A percentile compares a stretch with the other conserved stretches of the same genome.
phyloP scores from a whole-genome alignment of 2,888 invertebrate species.

The Thalpophila matura region DNA sequence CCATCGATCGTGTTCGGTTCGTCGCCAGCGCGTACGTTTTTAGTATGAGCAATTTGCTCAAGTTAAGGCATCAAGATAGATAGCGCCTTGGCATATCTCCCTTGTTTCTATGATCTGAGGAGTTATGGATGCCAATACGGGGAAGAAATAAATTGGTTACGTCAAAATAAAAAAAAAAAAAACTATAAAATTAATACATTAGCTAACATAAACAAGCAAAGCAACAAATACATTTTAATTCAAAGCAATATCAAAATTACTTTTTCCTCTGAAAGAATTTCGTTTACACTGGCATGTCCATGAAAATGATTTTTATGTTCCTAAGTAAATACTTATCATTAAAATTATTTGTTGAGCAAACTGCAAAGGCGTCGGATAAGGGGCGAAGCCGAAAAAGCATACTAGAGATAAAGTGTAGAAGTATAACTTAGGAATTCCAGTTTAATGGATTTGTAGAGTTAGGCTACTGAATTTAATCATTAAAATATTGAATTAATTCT shows the following conservation, averaged over 20 bases:
- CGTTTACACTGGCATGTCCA: slow-evolving; percentile 27
- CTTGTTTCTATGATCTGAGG: too few species aligned
- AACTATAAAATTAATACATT: slow-evolving; percentile 4
- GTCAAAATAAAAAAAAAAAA: background rate
- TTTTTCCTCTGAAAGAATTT: slow-evolving; percentile 21
- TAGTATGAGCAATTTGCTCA: too few species aligned
- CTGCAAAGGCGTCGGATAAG: slow-evolving; percentile 38
- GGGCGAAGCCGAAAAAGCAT: background rate
- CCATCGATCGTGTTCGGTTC: too few species aligned
- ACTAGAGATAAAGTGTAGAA: slow-evolving; percentile 30
- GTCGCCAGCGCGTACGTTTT: too few species aligned
- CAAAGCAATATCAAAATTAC: slow-evolving; percentile 26
- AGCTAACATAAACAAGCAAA: slow-evolving; percentile 1
- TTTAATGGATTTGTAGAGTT: too few species aligned
- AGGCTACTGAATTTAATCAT: too few species aligned
- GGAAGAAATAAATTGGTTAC: too few species aligned
- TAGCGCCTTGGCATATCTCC: too few species aligned
- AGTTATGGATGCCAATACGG: too few species aligned
- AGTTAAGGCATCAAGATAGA: too few species aligned
- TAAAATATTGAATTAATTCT: too few species aligned
- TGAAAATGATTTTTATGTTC: slow-evolving; percentile 52
- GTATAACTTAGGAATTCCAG: background rate
- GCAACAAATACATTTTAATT: slow-evolving; percentile 9
- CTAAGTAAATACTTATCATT: slow-evolving; percentile 61
- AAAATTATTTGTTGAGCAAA: slow-evolving; percentile 58